phyloP scores from a whole-genome alignment of 1,140 invertebrate species.

The Frieseomelitta varia region DNA sequence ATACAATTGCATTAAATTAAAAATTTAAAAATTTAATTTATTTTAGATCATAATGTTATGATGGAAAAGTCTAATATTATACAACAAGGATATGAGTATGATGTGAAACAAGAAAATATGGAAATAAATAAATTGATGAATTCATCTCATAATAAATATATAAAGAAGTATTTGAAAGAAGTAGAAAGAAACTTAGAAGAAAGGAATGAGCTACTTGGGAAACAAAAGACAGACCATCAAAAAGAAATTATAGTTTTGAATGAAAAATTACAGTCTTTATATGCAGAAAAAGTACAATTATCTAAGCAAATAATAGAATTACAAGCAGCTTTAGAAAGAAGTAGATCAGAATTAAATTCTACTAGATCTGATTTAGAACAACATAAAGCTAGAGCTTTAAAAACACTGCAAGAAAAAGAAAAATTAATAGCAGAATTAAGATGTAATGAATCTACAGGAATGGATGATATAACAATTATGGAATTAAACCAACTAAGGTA shows the following conservation, averaged over 20 bases:
- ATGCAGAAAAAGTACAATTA: conserved; percentile 72
- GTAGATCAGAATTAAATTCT: conserved; percentile 83
- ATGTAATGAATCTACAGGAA: conserved; percentile 72
- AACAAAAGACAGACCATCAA: conserved; percentile 74
- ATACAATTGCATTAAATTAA: not conserved
- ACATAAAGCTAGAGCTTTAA: conserved; percentile 88
- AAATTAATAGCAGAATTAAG: conserved; percentile 87
- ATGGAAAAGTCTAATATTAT: not conserved
- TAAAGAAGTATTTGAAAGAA: conserved; percentile 52
- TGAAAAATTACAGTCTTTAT: conserved; percentile 73
- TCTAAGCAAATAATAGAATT: conserved; percentile 77
- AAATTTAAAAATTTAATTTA: not conserved
- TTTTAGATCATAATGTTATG: not conserved
- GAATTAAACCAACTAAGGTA: conserved; percentile 82
- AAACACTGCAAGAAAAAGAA: conserved; percentile 90
- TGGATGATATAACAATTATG: conserved; percentile 76
- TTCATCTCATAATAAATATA: conserved; percentile 42
- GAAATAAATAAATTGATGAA: conserved; percentile 23
- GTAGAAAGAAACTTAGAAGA: conserved; percentile 66
- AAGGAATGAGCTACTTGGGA: conserved; percentile 68
- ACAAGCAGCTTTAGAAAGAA: conserved; percentile 81
- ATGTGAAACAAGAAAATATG: conserved; percentile 1
- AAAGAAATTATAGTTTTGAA: conserved; percentile 74
- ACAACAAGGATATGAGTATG: conserved; percentile 9
- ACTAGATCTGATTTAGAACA: conserved; percentile 86